Percentiles rank a stretch among this genome's conserved stretches.
phyloP scores from a whole-genome alignment of 1,140 invertebrate genomes.

The Brachionus manjavacas region DNA sequence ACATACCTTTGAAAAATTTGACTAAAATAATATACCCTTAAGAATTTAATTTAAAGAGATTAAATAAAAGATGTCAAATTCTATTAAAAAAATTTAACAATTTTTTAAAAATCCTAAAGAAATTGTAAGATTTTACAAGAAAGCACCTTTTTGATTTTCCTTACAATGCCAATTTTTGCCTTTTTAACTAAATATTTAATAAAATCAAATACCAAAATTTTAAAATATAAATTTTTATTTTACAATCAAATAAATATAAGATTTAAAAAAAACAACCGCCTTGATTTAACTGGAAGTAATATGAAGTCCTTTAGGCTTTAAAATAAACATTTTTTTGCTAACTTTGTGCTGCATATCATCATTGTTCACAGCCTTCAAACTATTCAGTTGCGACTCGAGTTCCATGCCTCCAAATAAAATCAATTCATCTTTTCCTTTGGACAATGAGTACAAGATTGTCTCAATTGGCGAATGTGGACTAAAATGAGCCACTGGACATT shows the following conservation, averaged over 20 bases:
- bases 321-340: conserved; percentile 21
- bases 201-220: background rate
- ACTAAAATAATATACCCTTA: too few species aligned
- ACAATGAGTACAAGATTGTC: conserved; percentile 79
- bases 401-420: conserved; percentile 85
- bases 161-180: too few species aligned
- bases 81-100: too few species aligned
- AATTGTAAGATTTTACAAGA: too few species aligned
- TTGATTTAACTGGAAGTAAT: background rate
- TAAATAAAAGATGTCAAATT: too few species aligned
- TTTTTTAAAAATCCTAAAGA: too few species aligned
- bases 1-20: too few species aligned
- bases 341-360: conserved; percentile 25
- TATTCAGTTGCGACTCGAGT: background rate
- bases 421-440: conserved; percentile 80
- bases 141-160: too few species aligned
- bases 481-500: conserved; percentile 63
- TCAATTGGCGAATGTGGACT: conserved; percentile 67
- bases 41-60: too few species aligned
- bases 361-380: background rate
- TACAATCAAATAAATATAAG: background rate
- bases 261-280: background rate
- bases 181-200: background rate
- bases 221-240: background rate
- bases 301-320: conserved; percentile 6